Evolutionary conservation across 2,113 vertebrate species (phyloP).

Genomic region (Paracanthobrama guichenoti): DNA sequence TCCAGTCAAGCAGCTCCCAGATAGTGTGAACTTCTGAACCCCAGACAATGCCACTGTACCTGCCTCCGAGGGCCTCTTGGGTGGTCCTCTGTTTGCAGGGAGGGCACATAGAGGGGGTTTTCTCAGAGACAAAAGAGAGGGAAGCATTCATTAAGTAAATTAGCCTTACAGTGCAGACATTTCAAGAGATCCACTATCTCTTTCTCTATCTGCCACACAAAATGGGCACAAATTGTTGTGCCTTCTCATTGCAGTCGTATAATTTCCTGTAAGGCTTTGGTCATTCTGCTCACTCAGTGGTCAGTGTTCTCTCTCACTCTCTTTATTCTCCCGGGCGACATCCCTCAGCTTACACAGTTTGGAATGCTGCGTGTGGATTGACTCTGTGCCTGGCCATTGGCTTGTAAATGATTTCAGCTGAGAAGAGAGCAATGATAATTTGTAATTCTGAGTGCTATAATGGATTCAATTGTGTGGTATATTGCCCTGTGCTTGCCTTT

Average conservation of each 20-base stretch:
- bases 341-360: constrained; percentile 34
- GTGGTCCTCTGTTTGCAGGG: constrained; percentile 59
- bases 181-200: constrained; percentile 43
- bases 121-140: constrained; percentile 56
- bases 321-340: constrained; percentile 28
- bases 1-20: constrained; percentile 34
- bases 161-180: constrained; percentile 61
- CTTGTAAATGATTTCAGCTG: constrained; percentile 51
- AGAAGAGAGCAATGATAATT: constrained; percentile 51
- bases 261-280: constrained; percentile 46
- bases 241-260: constrained; percentile 38
- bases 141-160: constrained; percentile 66
- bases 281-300: constrained; percentile 44
- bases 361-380: constrained; percentile 43
- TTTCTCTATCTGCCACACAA: constrained; percentile 26
- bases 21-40: constrained; percentile 67
- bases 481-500: constrained; percentile 45
- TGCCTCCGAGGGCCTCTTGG: constrained; percentile 59
- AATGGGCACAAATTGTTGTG: constrained; percentile 39
- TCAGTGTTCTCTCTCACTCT: constrained; percentile 19
- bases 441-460: constrained; percentile 52
- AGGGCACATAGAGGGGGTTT: constrained; percentile 19
- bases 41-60: constrained; percentile 57
- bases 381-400: constrained; percentile 46
- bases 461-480: constrained; percentile 45